Conservation (phyloP, 2,797 vertebrate genomes). For the Sarcoramphus papa region DNA sequence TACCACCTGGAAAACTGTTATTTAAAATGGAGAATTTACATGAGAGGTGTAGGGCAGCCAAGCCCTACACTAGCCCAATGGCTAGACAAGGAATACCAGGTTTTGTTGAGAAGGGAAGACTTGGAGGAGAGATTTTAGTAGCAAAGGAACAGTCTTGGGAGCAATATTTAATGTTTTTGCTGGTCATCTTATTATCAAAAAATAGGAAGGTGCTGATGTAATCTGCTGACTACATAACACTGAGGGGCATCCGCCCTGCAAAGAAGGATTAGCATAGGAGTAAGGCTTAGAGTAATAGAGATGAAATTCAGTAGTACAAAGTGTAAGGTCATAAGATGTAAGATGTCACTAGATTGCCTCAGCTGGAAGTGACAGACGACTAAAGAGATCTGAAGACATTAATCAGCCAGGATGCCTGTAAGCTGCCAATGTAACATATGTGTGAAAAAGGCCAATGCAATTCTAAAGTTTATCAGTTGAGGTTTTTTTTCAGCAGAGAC, state of each 20-base stretch:
- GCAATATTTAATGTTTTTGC: background rate
- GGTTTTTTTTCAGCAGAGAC: background rate
- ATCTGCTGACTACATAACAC: background rate
- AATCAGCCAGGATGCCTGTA: background rate
- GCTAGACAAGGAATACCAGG: background rate
- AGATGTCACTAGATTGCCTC: background rate
- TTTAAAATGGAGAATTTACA: background rate
- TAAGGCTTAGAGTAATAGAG: background rate
- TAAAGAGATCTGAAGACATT: background rate
- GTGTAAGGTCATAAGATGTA: background rate
- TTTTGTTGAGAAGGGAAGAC: background rate
- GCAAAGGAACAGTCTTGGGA: background rate
- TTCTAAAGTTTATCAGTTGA: background rate
- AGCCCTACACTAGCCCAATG: background rate
- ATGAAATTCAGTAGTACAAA: background rate
- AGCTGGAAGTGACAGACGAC: background rate
- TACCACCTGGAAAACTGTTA: background rate
- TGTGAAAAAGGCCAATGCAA: background rate
- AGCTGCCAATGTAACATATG: background rate
- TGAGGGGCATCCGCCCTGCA: background rate
- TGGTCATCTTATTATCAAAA: background rate
- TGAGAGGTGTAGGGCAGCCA: background rate
- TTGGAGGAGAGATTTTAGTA: background rate
- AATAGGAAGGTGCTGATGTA: background rate
- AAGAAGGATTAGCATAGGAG: background rate